Evolutionary conservation across 2,797 vertebrate genomes (phyloP), one percentile per base, ranked within the genome.

Genomic region (Leuciscus waleckii): DNA sequence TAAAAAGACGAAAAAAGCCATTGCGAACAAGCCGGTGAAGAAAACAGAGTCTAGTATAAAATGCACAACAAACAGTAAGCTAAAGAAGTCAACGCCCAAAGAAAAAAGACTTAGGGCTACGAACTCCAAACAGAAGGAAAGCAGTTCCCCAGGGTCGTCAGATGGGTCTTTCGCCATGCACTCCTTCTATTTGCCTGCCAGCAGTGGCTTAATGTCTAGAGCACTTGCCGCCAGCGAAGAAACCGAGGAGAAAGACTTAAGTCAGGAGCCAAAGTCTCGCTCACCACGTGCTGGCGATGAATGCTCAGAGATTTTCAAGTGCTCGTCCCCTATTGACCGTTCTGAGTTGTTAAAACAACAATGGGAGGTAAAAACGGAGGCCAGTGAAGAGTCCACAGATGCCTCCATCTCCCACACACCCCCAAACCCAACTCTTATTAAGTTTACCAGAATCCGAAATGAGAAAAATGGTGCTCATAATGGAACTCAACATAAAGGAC

Each of bases 141-240:
- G 85, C 82, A 83, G 81, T 89, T 90, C 88, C 69, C 70, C 87
- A 14, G 87, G 90, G 39, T 58, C 65, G 19, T 63, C 79, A 1
- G 78, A 90, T 21, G 81, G 83, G 74, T 89, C 92, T 13, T 80
- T 84, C n/a, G 89, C 93, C 88, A 92, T 92, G 91, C 92, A 92
- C 89, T 94, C 92, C 6, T 83, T 85, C 35, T 89, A 82, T 86
- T 92, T 95, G 63, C 92, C 94, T 29, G 95, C 94, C 68, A 95
- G 93, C 86, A 93, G 91, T 37, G 89, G 90, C 14, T 91, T 95
- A 61, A 95, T 95, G 88, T 94, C 93, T 0, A 92, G 92, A 81
- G 95, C 95, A 70, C 89, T 95, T 29, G 93, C 92, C 58, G 91
- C 92, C 4, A 92, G 91, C 76, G 94, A 94, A 54, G 91, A 94